Base-by-base conservation (phyloP, 2,113 vertebrate genomes). In the Xiphophorus maculatus region DNA sequence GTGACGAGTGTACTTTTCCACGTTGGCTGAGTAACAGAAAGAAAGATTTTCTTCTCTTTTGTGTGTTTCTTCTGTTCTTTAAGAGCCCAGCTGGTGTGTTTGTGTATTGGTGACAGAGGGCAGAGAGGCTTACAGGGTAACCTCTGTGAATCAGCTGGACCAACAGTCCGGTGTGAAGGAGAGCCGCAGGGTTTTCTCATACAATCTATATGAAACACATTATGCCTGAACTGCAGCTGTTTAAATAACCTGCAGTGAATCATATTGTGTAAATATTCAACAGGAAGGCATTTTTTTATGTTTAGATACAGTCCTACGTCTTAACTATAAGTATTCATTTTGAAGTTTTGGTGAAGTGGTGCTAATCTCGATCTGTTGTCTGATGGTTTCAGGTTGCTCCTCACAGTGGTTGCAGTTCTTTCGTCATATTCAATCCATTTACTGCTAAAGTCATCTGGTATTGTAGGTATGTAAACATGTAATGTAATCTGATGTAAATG, bases 371-470 rank as follows among this genome's bases (percentile, higher is more conserved):
- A 12, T 30, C 11, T 71, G 19, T 27, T 54, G 1, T 68, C 0
- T 77, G 15, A 88, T 32, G 88, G 42, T 90, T 75, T n/a, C 92
- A 99, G 97, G 84, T 93, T 97, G 76, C 96, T 99, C 35, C 91
- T 99, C 73, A 97, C 97, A 0, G 95, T 94, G 0, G 96, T 99
- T 25, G 97, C 97, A 10, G 90, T 95, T 58, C 96, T 99, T 40
- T 99, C 98, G 28, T 95, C 96, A 73, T 99, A 99, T 83, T 99
- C 98, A 89, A 99, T 99, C 89, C 98, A 99, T 82, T 90, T 99
- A 80, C 95, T 99, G 77, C 96, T 99, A 75, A 98, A 98, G 89
- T 97, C 94, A 37, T 98, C 98, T 0, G 98, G 98, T 73, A 95
- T 99, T 19, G 97, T 99, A 70, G 98, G 98, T 99, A 91, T 90